Conservation (phyloP, 2,888 invertebrate species). For the Leucophenga montana region DNA sequence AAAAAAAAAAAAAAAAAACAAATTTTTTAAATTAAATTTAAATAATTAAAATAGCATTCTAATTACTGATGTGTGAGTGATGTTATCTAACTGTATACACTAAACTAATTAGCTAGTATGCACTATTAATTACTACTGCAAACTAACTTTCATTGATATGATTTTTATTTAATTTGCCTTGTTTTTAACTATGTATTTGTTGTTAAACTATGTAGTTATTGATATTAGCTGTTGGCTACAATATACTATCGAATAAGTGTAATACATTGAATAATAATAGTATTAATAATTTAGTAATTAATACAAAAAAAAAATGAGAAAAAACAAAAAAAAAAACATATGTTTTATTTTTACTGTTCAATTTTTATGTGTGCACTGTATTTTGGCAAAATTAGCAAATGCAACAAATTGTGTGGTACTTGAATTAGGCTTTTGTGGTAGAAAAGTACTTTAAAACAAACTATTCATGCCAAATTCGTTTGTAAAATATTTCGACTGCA, state of each 20-base stretch:
- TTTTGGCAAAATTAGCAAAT: constrained; percentile 65
- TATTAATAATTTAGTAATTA: constrained; percentile 21
- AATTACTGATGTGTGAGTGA: too few species aligned
- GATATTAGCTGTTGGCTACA: not conserved
- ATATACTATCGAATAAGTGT: not conserved
- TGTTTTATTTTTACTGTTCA: constrained; percentile 32
- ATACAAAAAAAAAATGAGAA: constrained; percentile 18
- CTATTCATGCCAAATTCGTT: too few species aligned
- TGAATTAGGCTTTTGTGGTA: too few species aligned
- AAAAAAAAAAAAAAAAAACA: too few species aligned
- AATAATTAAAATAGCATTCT: too few species aligned
- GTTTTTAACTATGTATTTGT: constrained; percentile 5
- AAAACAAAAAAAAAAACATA: too few species aligned
- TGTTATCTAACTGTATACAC: too few species aligned
- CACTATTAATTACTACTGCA: not conserved
- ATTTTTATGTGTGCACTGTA: constrained; percentile 55
- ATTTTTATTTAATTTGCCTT: constrained; percentile 7
- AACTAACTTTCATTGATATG: constrained; percentile 6
- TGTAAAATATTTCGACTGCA: too few species aligned
- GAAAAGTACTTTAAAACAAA: too few species aligned
- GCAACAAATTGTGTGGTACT: too few species aligned
- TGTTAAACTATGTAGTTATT: not conserved
- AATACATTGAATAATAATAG: constrained; percentile 7
- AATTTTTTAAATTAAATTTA: too few species aligned
- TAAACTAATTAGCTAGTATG: too few species aligned